A percentile compares a stretch with the other conserved stretches of the same genome.
phyloP scores from a whole-genome alignment of 2,113 vertebrate genomes.

The Corapipo altera region DNA sequence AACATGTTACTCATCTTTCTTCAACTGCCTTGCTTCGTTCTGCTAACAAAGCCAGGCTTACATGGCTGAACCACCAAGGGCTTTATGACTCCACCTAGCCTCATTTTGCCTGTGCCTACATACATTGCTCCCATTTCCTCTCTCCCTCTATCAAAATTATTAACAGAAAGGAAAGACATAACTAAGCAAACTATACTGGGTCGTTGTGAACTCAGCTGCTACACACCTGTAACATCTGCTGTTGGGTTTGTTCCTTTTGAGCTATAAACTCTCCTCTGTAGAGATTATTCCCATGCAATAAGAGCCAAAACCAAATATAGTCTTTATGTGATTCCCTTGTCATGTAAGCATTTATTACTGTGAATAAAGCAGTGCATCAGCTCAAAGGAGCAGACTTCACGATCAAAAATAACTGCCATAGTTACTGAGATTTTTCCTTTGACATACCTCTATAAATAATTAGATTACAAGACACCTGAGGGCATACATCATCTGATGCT shows the following conservation, averaged over 20 bases:
- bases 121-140: slow-evolving; percentile 8
- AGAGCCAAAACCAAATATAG: neutral
- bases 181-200: neutral
- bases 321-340: neutral
- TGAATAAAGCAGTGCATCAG: neutral
- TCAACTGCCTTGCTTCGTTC: neutral
- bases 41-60: neutral
- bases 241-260: neutral
- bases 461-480: slow-evolving; percentile 40
- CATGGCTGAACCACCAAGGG: neutral
- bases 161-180: slow-evolving; percentile 9
- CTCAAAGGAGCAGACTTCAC: neutral
- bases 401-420: neutral
- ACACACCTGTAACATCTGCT: neutral
- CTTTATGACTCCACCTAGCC: slow-evolving; percentile 25
- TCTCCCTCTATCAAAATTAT: slow-evolving; percentile 7
- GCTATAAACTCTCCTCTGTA: neutral
- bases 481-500: slow-evolving; percentile 30
- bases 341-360: neutral
- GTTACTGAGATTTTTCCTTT: slow-evolving; percentile 20
- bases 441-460: slow-evolving; percentile 36
- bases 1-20: neutral
- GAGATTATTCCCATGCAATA: neutral
- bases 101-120: slow-evolving; percentile 3
- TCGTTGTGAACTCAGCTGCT: neutral